Evolutionary conservation across 2,113 vertebrate species (phyloP), one percentile per base, ranked within the genome.

Genomic region (Antennarius striatus): DNA sequence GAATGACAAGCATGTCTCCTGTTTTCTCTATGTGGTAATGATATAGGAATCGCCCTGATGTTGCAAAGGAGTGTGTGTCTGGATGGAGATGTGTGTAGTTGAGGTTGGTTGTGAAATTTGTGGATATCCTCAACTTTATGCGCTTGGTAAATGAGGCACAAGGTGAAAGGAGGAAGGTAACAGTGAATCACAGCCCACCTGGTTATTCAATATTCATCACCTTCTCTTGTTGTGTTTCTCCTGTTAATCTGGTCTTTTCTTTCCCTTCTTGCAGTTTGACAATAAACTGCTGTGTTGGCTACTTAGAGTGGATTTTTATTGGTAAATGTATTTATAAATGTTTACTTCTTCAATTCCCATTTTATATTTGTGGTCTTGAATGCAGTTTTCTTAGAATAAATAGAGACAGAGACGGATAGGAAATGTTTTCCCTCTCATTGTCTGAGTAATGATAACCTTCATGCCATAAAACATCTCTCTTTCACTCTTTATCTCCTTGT

Each of bases 321-420:
- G 53, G 5, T 22, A 77, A 77, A 79, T 73, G 40, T 61, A 36
- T 36, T 36, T 5, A 36, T 36, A 68, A 68, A 71, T 30, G 48
- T 28, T 22, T 51, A 62, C 56, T 69, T 71, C 56, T 65, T 42
- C 42, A 4, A 3, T 79, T 63, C 52, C 61, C 36, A 8, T 64
- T 60, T 69, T 65, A 66, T 30, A 42, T 52, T 53, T 43, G 0
- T 17, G 53, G 73, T 56, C 56, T 70, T 64, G 63, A 64, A 73
- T 56, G 48, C 17, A 56, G 49, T 85, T 72, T 77, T 55, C n/a
- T 11, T 10, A 56, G 63, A 83, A 82, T 80, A 84, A 82, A 78
- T 53, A 45, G 70, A 79, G 48, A 67, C 45, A 51, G 66, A 39
- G 9, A 47, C 7, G 63, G 51, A 53, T 67, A 61, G 61, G 50